Evolutionary conservation across 2,113 vertebrate genomes (phyloP).

Genomic region (Pelvicachromis taeniatus): DNA sequence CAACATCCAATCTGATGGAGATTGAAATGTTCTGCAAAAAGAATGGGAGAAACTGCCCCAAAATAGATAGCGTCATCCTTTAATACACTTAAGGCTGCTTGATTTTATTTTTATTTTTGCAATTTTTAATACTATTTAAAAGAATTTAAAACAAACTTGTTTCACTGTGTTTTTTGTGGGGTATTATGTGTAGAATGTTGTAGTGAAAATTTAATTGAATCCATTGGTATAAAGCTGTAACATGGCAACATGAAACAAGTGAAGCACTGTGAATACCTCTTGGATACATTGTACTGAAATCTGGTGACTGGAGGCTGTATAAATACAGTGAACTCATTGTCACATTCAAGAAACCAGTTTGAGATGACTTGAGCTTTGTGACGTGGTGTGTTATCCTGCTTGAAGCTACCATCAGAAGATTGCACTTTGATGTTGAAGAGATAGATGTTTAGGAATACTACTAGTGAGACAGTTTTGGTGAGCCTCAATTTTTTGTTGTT

Average conservation of each 20-base stretch:
- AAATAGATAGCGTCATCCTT: background rate
- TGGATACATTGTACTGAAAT: background rate
- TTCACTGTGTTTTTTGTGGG: background rate
- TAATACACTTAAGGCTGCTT: background rate
- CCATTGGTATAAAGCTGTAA: background rate
- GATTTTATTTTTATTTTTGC: background rate
- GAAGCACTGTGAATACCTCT: background rate
- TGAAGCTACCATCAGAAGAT: background rate
- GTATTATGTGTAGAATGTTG: background rate
- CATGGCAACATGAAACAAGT: background rate
- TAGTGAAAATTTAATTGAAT: background rate
- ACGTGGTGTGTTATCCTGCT: background rate
- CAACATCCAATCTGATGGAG: background rate
- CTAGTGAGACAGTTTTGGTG: background rate
- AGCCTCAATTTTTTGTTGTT: background rate
- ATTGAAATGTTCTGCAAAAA: background rate
- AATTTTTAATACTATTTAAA: background rate
- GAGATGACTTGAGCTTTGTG: background rate
- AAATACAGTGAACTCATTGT: background rate
- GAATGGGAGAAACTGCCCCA: background rate
- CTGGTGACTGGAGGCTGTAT: background rate
- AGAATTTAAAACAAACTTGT: background rate
- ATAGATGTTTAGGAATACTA: background rate
- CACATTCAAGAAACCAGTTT: background rate
- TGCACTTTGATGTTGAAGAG: background rate